Base-by-base conservation (phyloP, 2,113 vertebrate genomes). In the Copsychus sechellarum region DNA sequence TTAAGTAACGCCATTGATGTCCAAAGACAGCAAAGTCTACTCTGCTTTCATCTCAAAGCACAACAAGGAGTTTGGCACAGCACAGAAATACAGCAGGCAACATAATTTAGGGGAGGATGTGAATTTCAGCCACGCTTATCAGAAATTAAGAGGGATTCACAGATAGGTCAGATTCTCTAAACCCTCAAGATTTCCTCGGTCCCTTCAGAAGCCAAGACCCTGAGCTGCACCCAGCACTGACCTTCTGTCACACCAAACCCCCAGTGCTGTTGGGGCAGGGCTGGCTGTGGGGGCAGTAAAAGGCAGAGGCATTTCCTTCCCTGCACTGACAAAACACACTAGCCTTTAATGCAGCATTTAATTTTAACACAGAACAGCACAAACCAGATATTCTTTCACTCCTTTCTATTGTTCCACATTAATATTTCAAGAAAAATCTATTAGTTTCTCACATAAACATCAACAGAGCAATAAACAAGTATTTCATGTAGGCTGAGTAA, bases 341-440 rank as follows among this genome's bases (percentile, higher is more conserved):
- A 45, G 14, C 25, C 70, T 86, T 89, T 81, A 45, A 58, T 58
- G 53, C 61, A 79, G 53, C 31, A 48, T 67, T 81, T 81, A 78
- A 78, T 91, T 78, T 87, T 85, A 91, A 76, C 42, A n/a, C 42
- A 18, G 33, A 89, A 34, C 45, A 57, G 28, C 45, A 31, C 17
- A 33, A 71, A 89, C 14, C 43, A 57, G 66, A 38, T 67, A 54
- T 57, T 33, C 56, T 67, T 86, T 76, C 3, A 1, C 6, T 72
- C 22, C 11, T 57, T 38, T 79, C 48, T 89, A 54, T 92, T 90
- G 85, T 53, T 86, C 45, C n/a, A 71, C 28, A 60, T 91, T 48
- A 91, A 91, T 92, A 89, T 79, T 93, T 92, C 69, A 92, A 72
- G 53, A 57, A 91, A 89, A 77, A 91, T 64, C 78, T 78, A 86